Evolutionary conservation across 2,888 invertebrate genomes (phyloP).

Genomic region (Dromius quadrimaculatus): DNA sequence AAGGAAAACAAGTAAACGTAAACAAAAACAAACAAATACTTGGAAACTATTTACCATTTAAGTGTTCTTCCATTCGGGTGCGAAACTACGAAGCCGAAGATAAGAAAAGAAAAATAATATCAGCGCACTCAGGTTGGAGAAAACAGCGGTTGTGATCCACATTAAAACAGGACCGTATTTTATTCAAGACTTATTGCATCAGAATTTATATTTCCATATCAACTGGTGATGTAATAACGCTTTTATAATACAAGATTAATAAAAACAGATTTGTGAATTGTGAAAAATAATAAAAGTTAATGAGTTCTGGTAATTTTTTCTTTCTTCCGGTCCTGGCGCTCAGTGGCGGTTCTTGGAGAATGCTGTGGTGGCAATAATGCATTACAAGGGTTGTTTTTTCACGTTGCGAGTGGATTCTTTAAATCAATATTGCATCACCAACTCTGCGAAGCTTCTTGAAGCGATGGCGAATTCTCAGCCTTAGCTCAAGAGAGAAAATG

Average conservation of each 20-base stretch:
- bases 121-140: constrained; percentile 16
- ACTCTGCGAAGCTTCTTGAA: constrained; percentile 51
- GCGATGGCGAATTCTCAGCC: constrained; percentile 55
- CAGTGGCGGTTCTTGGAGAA: not conserved
- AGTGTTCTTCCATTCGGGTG: constrained; percentile 41
- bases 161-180: not conserved
- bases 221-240: too few species aligned
- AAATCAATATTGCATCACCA: constrained; percentile 62
- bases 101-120: constrained; percentile 43
- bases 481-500: constrained; percentile 49
- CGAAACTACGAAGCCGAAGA: constrained; percentile 25
- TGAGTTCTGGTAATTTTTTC: too few species aligned
- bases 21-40: constrained; percentile 38
- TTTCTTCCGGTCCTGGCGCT: too few species aligned
- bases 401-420: constrained; percentile 60
- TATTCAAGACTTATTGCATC: too few species aligned
- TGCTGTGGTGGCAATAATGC: constrained; percentile 60
- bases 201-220: too few species aligned
- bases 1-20: constrained; percentile 31
- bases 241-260: not conserved
- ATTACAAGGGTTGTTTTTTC: constrained; percentile 60
- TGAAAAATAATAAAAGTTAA: constrained; percentile 1
- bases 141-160: constrained; percentile 15
- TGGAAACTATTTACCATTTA: constrained; percentile 50
- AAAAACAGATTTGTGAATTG: not conserved